These are phyloP conservation scores for Siderastrea radians DNA, from an alignment of 92 coral and sea anemone species.

Conservation along the genomic window DNA sequence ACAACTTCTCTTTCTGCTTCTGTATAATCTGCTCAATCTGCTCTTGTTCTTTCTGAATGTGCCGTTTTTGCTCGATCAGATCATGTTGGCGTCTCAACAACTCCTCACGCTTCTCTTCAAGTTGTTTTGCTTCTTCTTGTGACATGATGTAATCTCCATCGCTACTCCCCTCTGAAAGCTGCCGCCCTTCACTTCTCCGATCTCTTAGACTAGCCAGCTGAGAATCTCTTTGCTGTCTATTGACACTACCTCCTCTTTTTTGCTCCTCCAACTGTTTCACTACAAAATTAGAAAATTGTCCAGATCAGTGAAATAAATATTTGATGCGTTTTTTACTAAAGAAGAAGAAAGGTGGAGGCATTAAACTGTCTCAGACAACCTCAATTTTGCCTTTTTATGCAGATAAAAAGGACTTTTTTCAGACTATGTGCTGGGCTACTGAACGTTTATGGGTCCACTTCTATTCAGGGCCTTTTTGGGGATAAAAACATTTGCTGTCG, in stretches of 20 bases:
- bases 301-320: background rate
- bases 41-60: constrained; percentile 77
- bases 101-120: constrained; percentile 58
- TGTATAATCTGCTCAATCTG: constrained; percentile 61
- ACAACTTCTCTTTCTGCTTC: constrained; percentile 52
- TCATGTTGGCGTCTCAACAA: constrained; percentile 66
- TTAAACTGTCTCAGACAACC: too few relatives aligned
- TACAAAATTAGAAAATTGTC: background rate
- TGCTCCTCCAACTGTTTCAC: constrained; percentile 65
- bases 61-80: constrained; percentile 71
- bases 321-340: too few relatives aligned
- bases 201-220: background rate
- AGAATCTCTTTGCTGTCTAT: constrained; percentile 58
- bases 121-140: constrained; percentile 38
- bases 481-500: too few relatives aligned
- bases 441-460: too few relatives aligned
- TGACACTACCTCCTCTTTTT: constrained; percentile 39
- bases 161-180: background rate
- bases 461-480: too few relatives aligned
- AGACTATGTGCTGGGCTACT: too few relatives aligned
- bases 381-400: too few relatives aligned
- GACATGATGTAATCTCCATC: constrained; percentile 1
- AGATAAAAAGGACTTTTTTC: too few relatives aligned
- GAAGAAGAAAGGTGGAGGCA: too few relatives aligned
- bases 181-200: background rate